These are phyloP conservation scores for Amazona ochrocephala DNA, from an alignment of 2,797 vertebrate species.

Conservation along the genomic window DNA sequence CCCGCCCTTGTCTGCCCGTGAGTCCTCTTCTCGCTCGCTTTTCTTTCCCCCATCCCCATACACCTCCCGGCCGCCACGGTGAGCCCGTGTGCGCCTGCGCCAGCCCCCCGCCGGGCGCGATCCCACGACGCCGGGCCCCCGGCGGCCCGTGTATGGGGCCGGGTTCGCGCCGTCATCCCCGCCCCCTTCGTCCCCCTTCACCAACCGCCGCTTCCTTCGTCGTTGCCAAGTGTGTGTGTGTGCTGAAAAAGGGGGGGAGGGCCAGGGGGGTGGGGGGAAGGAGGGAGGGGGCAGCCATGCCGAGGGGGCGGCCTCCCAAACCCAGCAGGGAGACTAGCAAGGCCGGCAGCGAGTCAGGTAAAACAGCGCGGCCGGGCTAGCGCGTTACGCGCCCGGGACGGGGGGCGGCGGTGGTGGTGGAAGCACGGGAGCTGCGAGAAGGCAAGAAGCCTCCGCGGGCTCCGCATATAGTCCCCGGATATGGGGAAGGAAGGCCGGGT, in stretches of 20 bases:
- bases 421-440: neutral
- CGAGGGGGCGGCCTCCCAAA: constrained; percentile 96
- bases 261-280: neutral
- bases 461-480: constrained; percentile 74
- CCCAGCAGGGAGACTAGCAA: constrained; percentile 86
- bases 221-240: neutral
- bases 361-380: constrained; percentile 24
- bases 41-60: no score
- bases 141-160: neutral
- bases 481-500: constrained; percentile 70
- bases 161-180: neutral
- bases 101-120: neutral
- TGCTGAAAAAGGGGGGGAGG: no score
- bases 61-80: no score
- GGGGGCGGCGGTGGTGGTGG: neutral
- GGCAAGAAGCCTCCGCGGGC: constrained; percentile 57
- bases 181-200: neutral
- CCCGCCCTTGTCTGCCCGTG: neutral
- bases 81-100: neutral
- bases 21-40: neutral
- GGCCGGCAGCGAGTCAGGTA: constrained; percentile 77
- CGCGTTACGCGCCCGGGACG: neutral
- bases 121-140: neutral
- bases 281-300: constrained; percentile 56
- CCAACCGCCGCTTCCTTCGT: neutral